Conservation (phyloP, 2,797 vertebrate genomes). For the Manis javanica region DNA sequence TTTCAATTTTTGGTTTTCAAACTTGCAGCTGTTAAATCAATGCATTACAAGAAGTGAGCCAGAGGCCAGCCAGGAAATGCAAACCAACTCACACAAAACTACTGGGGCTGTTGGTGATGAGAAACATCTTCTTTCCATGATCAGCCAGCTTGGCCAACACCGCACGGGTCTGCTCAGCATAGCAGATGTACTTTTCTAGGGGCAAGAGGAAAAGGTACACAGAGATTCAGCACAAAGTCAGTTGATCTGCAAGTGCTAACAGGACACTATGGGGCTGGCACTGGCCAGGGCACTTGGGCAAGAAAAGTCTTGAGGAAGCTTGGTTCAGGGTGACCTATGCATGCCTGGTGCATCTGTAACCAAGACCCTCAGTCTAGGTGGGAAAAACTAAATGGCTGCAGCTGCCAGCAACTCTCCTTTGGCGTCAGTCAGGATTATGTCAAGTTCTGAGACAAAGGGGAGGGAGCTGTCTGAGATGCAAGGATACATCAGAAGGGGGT, state of each 20-base stretch:
- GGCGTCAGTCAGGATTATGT: too few species aligned
- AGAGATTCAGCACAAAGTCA: neutral
- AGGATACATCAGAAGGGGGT: neutral
- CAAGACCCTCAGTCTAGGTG: neutral
- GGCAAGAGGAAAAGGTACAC: neutral
- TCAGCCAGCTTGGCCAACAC: conserved; percentile 95
- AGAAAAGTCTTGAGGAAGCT: neutral
- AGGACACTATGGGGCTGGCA: fast-evolving
- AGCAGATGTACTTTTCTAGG: conserved; percentile 97
- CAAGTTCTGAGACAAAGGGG: neutral
- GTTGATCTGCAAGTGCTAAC: fast-evolving
- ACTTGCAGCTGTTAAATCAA: neutral
- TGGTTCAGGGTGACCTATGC: fast-evolving
- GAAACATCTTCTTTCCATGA: conserved; percentile 98
- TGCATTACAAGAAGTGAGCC: fast-evolving
- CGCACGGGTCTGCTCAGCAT: conserved; percentile 95
- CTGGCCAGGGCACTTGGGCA: neutral
- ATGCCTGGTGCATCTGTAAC: neutral
- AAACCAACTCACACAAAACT: conserved; percentile 96
- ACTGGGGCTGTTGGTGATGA: conserved; percentile 98
- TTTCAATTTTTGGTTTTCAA: neutral
- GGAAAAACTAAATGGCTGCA: neutral
- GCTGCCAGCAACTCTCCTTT: neutral
- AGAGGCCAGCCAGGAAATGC: neutral
- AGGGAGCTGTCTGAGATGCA: fast-evolving